phyloP scores from a whole-genome alignment of 2,888 invertebrate genomes.

The Iselma pallidipennis region DNA sequence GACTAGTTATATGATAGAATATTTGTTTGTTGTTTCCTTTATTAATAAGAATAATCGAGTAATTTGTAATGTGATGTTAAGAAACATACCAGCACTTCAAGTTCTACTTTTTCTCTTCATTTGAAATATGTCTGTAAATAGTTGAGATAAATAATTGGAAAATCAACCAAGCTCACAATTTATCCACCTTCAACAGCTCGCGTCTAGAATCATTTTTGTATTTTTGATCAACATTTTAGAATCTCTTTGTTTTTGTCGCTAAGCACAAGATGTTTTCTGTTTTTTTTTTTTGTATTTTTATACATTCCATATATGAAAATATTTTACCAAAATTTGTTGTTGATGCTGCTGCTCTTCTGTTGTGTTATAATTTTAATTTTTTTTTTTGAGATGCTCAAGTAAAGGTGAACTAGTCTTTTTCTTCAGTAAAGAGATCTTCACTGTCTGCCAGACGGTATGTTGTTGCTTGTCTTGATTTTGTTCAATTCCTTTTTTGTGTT shows the following conservation, averaged over 20 bases:
- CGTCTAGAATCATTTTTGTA: conserved; percentile 40
- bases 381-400: not conserved
- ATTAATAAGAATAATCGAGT: not conserved
- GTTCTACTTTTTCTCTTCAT: conserved; percentile 20
- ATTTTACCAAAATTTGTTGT: not conserved
- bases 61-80: conserved; percentile 8
- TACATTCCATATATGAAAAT: not conserved
- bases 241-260: conserved; percentile 41
- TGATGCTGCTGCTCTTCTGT: not conserved
- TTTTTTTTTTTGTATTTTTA: not conserved
- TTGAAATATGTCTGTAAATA: conserved; percentile 18
- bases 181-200: conserved; percentile 31
- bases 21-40: not conserved
- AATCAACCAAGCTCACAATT: conserved; percentile 11
- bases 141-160: conserved; percentile 19
- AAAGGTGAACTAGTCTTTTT: conserved; percentile 2
- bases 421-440: conserved; percentile 1
- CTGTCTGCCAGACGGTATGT: not conserved
- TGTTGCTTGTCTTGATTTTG: not conserved
- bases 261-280: not conserved
- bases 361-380: not conserved
- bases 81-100: conserved; percentile 15
- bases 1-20: not conserved
- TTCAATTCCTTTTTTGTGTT: not conserved
- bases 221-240: conserved; percentile 37